A percentile compares a stretch with the other conserved stretches of the same genome.
phyloP scores from a whole-genome alignment of 2,888 invertebrate genomes.

The Luperina testacea region DNA sequence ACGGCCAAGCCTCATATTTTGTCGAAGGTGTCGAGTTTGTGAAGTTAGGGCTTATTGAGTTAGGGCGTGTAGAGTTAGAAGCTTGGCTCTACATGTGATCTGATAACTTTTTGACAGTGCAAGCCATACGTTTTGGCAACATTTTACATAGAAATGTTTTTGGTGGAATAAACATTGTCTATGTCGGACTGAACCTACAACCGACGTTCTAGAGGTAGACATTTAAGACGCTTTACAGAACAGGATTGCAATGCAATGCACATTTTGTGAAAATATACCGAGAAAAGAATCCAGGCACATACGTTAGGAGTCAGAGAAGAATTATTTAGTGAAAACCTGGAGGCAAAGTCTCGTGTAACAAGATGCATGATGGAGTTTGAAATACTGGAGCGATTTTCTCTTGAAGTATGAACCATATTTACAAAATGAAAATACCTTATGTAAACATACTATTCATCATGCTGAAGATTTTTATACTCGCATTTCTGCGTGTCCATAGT shows the following conservation, averaged over 20 bases:
- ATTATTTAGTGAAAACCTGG: conserved; percentile 34
- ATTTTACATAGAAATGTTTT: too few species aligned
- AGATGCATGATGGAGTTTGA: conserved; percentile 1
- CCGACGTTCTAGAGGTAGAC: not conserved
- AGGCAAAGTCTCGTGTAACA: not conserved
- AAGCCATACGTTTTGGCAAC: too few species aligned
- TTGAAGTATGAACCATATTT: not conserved
- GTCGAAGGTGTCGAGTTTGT: too few species aligned
- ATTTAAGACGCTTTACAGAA: conserved; percentile 8
- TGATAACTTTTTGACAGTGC: too few species aligned
- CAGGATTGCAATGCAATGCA: conserved; percentile 1
- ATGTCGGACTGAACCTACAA: too few species aligned
- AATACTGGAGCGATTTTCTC: not conserved
- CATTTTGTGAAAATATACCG: conserved; percentile 3
- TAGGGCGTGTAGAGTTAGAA: too few species aligned
- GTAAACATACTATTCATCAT: not conserved
- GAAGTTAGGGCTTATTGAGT: too few species aligned
- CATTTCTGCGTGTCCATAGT: not conserved
- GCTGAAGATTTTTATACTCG: not conserved
- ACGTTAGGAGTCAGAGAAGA: conserved; percentile 8
- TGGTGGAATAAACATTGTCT: too few species aligned
- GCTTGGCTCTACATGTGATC: too few species aligned
- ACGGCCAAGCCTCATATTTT: too few species aligned
- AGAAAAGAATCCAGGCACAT: conserved; percentile 25
- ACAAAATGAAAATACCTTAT: not conserved